Base-by-base conservation (phyloP, 2,888 invertebrate species). In the Eupithecia dodoneata region DNA sequence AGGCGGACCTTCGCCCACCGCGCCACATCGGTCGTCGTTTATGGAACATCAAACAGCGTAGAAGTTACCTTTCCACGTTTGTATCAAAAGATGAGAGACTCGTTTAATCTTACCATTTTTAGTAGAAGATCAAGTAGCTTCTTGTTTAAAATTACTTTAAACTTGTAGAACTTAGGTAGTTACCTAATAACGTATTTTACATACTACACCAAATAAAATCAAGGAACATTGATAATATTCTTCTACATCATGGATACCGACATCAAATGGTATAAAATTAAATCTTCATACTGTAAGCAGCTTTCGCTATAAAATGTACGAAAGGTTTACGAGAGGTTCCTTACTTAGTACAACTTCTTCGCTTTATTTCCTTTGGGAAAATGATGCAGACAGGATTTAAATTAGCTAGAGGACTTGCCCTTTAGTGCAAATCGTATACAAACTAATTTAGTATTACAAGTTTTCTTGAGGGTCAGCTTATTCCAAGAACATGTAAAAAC, bases 331-430 rank as follows among this genome's bases (percentile, higher is more conserved):
- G 78, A 75, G 73, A 55, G n/a, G 73, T 67, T 74, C 74, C 75
- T 82, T 82, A 63, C 10, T 30, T 81, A 81, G 80, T 83, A 82
- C 80, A 83, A 83, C 80, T 84, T 85, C 81, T 79, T 77, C 84
- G 85, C 84, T 85, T 82, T 84, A 86, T 87, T 87, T 85, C 87
- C 87, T 83, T 75, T 71, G 87, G 85, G 87, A 82, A 81, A 82
- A 81, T 82, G 73, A 80, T 59, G 81, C 67, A 73, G 82, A 78
- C 76, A 82, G 77, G 74, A 81, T 77, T 63, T 30, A 75, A 79
- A 80, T 80, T 79, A 79, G 30, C 30, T 30, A 63, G 73, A 42
- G 15, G 42, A 66, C 15, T 42, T 42, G 15, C 4, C 13, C 3
- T 42, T 66, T 2, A 15, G 41, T 42, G 42, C 42, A 42, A 66